Evolutionary conservation across 2,113 vertebrate species (phyloP).

Genomic region (Taurulus bubalis): DNA sequence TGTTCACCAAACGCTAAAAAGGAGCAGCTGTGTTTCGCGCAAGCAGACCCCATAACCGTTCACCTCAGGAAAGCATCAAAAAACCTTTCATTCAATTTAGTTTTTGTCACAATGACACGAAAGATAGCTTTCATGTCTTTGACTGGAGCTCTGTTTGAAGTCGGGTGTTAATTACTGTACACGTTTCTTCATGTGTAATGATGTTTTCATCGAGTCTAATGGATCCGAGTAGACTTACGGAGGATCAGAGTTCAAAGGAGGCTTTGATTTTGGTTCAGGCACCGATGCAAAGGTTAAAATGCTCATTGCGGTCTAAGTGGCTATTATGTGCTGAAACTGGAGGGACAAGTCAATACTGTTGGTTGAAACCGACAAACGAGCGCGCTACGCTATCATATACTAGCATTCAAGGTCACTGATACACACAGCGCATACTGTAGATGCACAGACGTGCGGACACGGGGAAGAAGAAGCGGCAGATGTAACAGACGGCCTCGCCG

Average conservation of each 20-base stretch:
- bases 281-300: conserved; percentile 40
- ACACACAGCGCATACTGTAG: background rate
- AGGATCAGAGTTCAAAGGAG: background rate
- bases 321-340: conserved; percentile 36
- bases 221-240: background rate
- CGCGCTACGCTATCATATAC: background rate
- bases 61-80: background rate
- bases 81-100: background rate
- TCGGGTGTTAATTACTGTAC: background rate
- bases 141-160: background rate
- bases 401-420: background rate
- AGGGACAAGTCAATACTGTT: conserved; percentile 3
- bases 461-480: background rate
- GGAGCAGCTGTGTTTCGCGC: background rate
- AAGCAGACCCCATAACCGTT: background rate
- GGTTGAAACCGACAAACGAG: background rate
- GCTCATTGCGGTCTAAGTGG: conserved; percentile 52
- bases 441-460: background rate
- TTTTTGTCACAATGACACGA: background rate
- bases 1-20: background rate
- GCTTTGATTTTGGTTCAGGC: conserved; percentile 10
- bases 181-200: background rate
- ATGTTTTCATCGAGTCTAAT: conserved; percentile 5
- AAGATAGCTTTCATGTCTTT: background rate
- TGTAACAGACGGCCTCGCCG: background rate